Evolutionary conservation across 1,140 invertebrate genomes (phyloP).

Genomic region (Apis laboriosa): DNA sequence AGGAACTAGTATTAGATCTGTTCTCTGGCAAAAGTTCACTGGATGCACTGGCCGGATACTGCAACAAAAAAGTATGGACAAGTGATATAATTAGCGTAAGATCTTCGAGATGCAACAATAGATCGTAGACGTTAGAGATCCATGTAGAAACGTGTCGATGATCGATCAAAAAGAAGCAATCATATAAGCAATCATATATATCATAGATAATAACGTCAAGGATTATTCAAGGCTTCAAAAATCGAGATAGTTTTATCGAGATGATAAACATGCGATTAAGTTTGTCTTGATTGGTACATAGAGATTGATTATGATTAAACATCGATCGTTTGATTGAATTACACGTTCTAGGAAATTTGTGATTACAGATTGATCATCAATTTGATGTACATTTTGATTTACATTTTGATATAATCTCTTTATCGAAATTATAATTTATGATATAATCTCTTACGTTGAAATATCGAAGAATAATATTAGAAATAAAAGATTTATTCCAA

Average conservation of each 20-base stretch:
- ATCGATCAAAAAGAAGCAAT: neutral
- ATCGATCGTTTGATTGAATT: neutral
- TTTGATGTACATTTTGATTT: too few relatives aligned
- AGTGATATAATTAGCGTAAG: neutral
- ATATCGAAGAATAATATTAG: too few relatives aligned
- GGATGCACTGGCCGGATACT: constrained; percentile 51
- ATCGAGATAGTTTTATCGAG: neutral
- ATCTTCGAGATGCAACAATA: neutral
- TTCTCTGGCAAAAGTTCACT: constrained; percentile 38
- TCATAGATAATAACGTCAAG: too few relatives aligned
- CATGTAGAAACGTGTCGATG: neutral
- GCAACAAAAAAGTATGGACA: constrained; percentile 17
- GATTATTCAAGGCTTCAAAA: neutral
- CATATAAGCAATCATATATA: too few relatives aligned
- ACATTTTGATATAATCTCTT: too few relatives aligned
- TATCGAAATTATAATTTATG: too few relatives aligned
- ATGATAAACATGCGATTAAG: constrained; percentile 9
- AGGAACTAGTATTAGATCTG: neutral
- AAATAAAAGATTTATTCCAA: too few relatives aligned
- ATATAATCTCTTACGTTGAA: too few relatives aligned
- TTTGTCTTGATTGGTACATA: neutral
- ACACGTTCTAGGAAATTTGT: neutral
- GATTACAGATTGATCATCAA: neutral
- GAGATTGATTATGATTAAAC: too few relatives aligned
- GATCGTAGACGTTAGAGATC: neutral